A percentile compares a stretch with the other conserved stretches of the same genome.
These are phyloP conservation scores for Scophthalmus maximus DNA, from an alignment of 2,113 vertebrate genomes.

Conservation along the genomic window DNA sequence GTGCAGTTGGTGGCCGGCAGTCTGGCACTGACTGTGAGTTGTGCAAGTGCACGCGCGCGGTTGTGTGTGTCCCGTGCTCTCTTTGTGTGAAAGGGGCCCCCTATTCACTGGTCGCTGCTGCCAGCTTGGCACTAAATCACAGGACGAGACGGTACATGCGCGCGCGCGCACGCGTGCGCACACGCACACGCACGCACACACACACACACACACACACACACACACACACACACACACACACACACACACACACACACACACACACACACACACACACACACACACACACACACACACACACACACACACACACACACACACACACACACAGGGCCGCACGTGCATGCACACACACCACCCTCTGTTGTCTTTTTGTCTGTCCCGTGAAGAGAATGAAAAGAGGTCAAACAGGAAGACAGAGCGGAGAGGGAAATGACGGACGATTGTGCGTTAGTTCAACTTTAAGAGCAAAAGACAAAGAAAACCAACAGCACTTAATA, in stretches of 20 bases:
- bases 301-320: conserved; percentile 2
- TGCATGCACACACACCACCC: conserved; percentile 36
- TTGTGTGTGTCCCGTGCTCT: conserved; percentile 56
- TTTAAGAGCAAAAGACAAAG: conserved; percentile 15
- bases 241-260: conserved; percentile 23
- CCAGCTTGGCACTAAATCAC: conserved; percentile 83
- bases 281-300: conserved; percentile 30
- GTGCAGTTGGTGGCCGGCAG: conserved; percentile 79
- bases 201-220: conserved; percentile 13
- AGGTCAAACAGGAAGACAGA: conserved; percentile 69
- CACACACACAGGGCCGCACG: not conserved
- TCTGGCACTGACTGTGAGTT: conserved; percentile 69
- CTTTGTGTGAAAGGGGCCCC: conserved; percentile 80
- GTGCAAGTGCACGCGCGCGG: conserved; percentile 32
- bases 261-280: no score
- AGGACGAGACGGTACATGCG: conserved; percentile 64
- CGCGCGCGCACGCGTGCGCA: conserved; percentile 23
- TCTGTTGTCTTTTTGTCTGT: conserved; percentile 67
- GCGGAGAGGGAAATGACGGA: conserved; percentile 48
- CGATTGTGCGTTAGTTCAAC: conserved; percentile 34
- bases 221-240: not conserved
- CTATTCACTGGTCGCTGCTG: conserved; percentile 76
- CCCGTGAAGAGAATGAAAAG: conserved; percentile 60
- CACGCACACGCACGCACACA: conserved; percentile 11
- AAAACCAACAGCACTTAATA: conserved; percentile 36